Evolutionary conservation across 2,113 vertebrate species (phyloP), one percentile per base, ranked within the genome.

Genomic region (Psettodes erumei): DNA sequence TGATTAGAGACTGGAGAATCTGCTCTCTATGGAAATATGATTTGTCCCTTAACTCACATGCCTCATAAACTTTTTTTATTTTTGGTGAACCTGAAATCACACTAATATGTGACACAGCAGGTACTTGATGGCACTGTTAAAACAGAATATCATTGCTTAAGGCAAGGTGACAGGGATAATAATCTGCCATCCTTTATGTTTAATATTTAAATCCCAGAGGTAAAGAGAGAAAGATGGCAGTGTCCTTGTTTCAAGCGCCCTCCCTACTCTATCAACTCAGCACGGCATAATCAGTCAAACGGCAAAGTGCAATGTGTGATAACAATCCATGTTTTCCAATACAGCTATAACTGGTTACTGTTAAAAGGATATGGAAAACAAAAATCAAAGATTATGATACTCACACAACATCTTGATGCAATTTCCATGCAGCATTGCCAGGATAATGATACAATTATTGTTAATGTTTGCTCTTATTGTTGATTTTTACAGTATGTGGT

Each of bases 151-250:
- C 93, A 93, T 94, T 94, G 94, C 95, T 96, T 95, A 91, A 94
- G 95, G 96, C 93, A 96, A 96, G 94, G 94, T 95, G 94, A 95
- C 87, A 90, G 87, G 87, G 94, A 91, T 94, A 96, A 95, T 96
- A 91, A 94, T 92, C 82, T 91, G 75, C 89, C 89, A 94, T 95
- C 95, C 95, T 94, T 96, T 93, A 95, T 93, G 87, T 94, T 96
- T 96, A 95, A 96, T 95, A 95, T 88, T 90, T 90, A 91, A 96
- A 92, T 93, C 93, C 91, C 84, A 85, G 83, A 75, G 87, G 95
- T 87, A 64, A 83, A 81, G 64, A 54, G 64, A 71, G 77, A 89
- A 86, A 79, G 77, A 90, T 88, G 91, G 77, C 19, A 21, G 60
- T 91, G 94, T 89, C 94, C 94, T 97, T 95, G 92, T 92, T 94